Evolutionary conservation across 2,888 invertebrate species (phyloP), one percentile per base, ranked within the genome.

Genomic region (Pherbina coryleti): DNA sequence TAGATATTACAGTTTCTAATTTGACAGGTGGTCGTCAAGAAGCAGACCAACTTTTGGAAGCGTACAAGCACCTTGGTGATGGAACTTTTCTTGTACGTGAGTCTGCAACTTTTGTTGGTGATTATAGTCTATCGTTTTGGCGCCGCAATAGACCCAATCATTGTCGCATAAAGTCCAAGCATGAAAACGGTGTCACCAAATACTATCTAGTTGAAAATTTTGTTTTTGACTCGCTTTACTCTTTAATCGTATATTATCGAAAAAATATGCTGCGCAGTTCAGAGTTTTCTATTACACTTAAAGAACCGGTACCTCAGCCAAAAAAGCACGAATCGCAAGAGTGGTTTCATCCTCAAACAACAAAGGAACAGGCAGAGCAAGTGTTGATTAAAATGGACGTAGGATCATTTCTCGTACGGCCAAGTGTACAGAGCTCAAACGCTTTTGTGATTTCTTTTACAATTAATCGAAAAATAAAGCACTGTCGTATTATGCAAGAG

Each of bases 91-190:
- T 98, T 37, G 98, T 98, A 0, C 92, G 98, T 44, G 96, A 97
- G 83, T 97, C 98, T 87, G 97, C 97, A 34, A 98, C 98, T 0
- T 98, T 98, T 90, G 96, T 98, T 0, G 98, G 98, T 0, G 98
- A 98, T 89, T 98, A 97, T 87, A 97, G 97, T 80, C 91, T 98
- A 34, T 98, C 98, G 0, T 98, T 98, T 90, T 97, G 96, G 97
- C 92, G 97, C 17, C 94, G 95, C 84, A 95, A 95, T 60, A 94
- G 94, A 86, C 96, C 96, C 0, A 97, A 97, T 89, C 98, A 98
- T 88, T 98, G 98, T 88, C 89, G 97, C 66, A 98, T 98, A 79
- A 95, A 95, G 86, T 91, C 97, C 72, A 96, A 95, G 85, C 97
- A 97, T 86, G 97, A 97, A 80, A 93, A 95, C 84, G 97, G 97